A percentile compares a stretch with the other conserved stretches of the same genome.
phyloP scores from a whole-genome alignment of 2,797 vertebrate genomes.

The Myripristis jacobus region DNA sequence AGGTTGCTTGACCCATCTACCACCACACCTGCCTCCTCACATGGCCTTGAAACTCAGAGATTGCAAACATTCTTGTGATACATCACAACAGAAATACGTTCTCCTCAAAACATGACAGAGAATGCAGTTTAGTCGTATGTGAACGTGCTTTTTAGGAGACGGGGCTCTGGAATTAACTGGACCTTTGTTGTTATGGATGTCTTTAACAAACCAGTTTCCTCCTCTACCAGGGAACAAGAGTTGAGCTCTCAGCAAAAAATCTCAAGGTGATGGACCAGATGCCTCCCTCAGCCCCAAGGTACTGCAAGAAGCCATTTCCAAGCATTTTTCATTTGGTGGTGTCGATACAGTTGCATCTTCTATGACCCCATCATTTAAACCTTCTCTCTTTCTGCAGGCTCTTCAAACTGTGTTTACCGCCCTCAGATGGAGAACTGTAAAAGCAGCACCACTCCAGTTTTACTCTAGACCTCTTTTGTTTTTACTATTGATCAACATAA shows the following conservation, averaged over 20 bases:
- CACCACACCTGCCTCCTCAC: too few relatives aligned
- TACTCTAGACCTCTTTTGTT: constrained; percentile 5
- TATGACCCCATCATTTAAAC: constrained; percentile 6
- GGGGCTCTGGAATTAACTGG: neutral
- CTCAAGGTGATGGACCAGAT: constrained; percentile 98
- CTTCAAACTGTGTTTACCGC: constrained; percentile 95
- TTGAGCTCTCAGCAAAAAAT: constrained; percentile 98
- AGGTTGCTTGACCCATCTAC: too few relatives aligned
- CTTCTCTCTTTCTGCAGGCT: constrained; percentile 81
- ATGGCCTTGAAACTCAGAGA: too few relatives aligned
- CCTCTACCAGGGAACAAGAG: constrained; percentile 90
- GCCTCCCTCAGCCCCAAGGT: constrained; percentile 94
- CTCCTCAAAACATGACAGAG: too few relatives aligned
- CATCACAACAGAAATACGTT: too few relatives aligned
- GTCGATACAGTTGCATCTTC: constrained; percentile 22
- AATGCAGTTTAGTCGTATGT: too few relatives aligned
- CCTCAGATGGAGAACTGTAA: constrained; percentile 93
- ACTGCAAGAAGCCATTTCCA: constrained; percentile 38
- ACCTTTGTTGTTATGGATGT: neutral
- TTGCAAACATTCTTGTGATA: too few relatives aligned
- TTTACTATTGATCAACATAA: neutral
- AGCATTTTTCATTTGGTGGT: neutral
- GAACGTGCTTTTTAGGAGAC: too few relatives aligned
- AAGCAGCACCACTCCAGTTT: constrained; percentile 38
- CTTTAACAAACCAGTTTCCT: constrained; percentile 26